Conservation (phyloP, 2,113 vertebrate species). For the Bujurquina vittata region DNA sequence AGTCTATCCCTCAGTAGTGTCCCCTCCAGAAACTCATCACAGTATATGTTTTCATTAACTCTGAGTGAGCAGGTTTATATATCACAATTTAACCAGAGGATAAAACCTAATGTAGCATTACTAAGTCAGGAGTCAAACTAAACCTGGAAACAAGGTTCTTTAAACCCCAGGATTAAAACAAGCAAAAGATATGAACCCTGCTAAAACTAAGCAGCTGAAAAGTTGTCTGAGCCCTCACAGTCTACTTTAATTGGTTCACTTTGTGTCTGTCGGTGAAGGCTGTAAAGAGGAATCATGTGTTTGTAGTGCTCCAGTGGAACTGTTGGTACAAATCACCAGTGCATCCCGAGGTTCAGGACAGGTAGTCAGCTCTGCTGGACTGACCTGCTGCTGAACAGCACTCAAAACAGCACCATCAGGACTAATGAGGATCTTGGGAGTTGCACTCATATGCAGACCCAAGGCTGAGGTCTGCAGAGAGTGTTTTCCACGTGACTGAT, state of each 20-base stretch:
- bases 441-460: conserved; percentile 76
- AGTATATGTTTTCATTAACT: conserved; percentile 51
- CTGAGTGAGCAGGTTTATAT: conserved; percentile 35
- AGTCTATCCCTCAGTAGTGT: conserved; percentile 34
- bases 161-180: conserved; percentile 27
- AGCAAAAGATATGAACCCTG: conserved; percentile 24
- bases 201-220: conserved; percentile 28
- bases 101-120: conserved; percentile 30
- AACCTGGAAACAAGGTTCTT: conserved; percentile 45
- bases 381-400: conserved; percentile 79
- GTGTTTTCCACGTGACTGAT: conserved; percentile 49
- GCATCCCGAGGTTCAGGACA: conserved; percentile 76
- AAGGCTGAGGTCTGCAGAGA: conserved; percentile 66
- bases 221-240: conserved; percentile 13
- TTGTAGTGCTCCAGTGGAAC: conserved; percentile 78
- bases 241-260: conserved; percentile 51
- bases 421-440: conserved; percentile 89
- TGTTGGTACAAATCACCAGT: conserved; percentile 76
- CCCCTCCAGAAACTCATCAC: conserved; percentile 49
- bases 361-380: conserved; percentile 71
- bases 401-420: conserved; percentile 91
- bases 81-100: conserved; percentile 36
- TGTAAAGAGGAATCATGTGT: conserved; percentile 67
- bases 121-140: conserved; percentile 43
- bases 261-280: conserved; percentile 47